Evolutionary conservation across 2,888 invertebrate genomes (phyloP).

Genomic region (Brenthis ino): DNA sequence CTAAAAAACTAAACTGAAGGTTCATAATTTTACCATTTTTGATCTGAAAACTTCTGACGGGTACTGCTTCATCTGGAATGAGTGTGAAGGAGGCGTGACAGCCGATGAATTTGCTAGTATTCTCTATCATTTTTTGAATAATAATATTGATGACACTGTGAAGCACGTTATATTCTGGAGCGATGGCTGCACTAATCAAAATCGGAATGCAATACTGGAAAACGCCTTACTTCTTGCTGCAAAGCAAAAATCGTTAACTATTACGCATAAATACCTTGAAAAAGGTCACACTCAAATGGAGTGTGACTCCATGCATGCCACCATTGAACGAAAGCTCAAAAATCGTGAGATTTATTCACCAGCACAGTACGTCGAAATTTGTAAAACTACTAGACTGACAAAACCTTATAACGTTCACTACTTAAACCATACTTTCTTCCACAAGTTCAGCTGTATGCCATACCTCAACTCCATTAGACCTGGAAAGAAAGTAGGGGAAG

Average conservation of each 20-base stretch:
- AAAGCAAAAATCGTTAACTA: neutral
- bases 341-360: constrained; percentile 1
- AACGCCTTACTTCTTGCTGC: neutral
- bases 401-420: neutral
- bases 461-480: neutral
- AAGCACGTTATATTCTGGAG: neutral
- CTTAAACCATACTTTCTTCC: neutral
- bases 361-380: constrained; percentile 5
- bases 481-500: neutral
- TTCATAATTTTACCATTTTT: neutral
- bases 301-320: constrained; percentile 2
- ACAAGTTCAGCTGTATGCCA: neutral
- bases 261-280: constrained; percentile 14
- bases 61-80: neutral
- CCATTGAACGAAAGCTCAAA: neutral
- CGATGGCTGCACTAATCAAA: neutral
- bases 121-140: neutral
- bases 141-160: neutral
- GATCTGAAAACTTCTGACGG: neutral
- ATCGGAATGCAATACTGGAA: neutral
- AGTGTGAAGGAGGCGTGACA: neutral
- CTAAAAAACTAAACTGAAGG: too few relatives aligned
- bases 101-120: neutral
- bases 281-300: constrained; percentile 19
- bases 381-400: neutral